Conservation (phyloP, 2,113 vertebrate species). For the Shinisaurus crocodilurus region DNA sequence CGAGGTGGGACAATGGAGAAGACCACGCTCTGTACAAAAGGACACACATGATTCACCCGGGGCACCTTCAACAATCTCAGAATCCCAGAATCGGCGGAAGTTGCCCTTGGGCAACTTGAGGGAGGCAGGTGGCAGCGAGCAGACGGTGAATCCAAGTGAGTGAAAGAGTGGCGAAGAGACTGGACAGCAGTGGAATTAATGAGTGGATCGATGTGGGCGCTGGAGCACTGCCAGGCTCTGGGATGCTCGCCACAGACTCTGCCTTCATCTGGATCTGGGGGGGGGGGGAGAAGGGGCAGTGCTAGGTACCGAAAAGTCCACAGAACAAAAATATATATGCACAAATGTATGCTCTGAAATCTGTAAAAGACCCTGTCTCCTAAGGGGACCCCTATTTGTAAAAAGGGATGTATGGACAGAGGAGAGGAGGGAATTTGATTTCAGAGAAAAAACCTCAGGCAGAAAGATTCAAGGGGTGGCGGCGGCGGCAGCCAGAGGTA, state of each 20-base stretch:
- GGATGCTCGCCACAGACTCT: background rate
- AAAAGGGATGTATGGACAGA: too few species aligned
- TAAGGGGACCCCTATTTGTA: too few species aligned
- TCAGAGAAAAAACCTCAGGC: too few species aligned
- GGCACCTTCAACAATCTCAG: background rate
- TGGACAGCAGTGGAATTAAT: slow-evolving; percentile 9
- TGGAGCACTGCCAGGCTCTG: background rate
- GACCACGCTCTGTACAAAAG: background rate
- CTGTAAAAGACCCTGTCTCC: too few species aligned
- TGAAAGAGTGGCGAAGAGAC: background rate
- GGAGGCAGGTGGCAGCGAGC: background rate
- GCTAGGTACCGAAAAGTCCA: too few species aligned
- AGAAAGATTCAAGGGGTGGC: too few species aligned
- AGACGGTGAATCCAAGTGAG: background rate
- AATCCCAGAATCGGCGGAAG: background rate
- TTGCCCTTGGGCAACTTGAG: background rate
- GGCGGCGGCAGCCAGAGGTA: too few species aligned
- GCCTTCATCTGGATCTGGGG: background rate
- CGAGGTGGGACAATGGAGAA: too few species aligned
- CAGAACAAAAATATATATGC: too few species aligned
- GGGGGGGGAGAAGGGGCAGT: too few species aligned
- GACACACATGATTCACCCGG: background rate
- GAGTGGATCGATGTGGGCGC: background rate
- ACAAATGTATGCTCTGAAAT: too few species aligned
- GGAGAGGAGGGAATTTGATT: too few species aligned